Evolutionary conservation across 2,888 invertebrate genomes (phyloP).

Genomic region (Stenodera caucasica): DNA sequence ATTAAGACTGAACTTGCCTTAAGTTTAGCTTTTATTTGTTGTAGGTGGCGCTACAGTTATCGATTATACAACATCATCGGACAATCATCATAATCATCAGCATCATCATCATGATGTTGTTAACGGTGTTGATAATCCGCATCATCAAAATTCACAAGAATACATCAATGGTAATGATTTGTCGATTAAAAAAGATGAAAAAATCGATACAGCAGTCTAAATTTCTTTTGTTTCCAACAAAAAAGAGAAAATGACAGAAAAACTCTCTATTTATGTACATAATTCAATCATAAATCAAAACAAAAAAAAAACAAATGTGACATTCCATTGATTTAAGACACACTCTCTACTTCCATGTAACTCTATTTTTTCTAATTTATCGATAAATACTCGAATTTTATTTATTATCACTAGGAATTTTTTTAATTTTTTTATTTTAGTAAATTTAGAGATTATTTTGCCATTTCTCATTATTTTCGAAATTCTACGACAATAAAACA

Average conservation of each 20-base stretch:
- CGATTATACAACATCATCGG: conserved; percentile 52
- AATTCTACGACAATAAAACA: no score
- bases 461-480: no score
- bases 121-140: conserved; percentile 57
- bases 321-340: neutral
- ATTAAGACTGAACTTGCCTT: neutral
- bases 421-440: no score
- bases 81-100: neutral
- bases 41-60: conserved; percentile 57
- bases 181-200: conserved; percentile 59
- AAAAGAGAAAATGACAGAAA: neutral
- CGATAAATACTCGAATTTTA: no score
- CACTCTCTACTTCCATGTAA: no score
- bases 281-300: no score
- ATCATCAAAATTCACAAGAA: conserved; percentile 61
- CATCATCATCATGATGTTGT: conserved; percentile 40
- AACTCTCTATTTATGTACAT: neutral
- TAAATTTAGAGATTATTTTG: no score
- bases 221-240: neutral
- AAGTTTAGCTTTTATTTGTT: conserved; percentile 35
- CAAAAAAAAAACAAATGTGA: neutral
- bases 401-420: no score
- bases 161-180: conserved; percentile 63
- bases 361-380: no score
- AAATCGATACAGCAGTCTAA: conserved; percentile 64